A percentile compares a stretch with the other conserved stretches of the same genome.
These are phyloP conservation scores for Galendromus occidentalis DNA, from an alignment of 1,140 invertebrate species.

Conservation along the genomic window DNA sequence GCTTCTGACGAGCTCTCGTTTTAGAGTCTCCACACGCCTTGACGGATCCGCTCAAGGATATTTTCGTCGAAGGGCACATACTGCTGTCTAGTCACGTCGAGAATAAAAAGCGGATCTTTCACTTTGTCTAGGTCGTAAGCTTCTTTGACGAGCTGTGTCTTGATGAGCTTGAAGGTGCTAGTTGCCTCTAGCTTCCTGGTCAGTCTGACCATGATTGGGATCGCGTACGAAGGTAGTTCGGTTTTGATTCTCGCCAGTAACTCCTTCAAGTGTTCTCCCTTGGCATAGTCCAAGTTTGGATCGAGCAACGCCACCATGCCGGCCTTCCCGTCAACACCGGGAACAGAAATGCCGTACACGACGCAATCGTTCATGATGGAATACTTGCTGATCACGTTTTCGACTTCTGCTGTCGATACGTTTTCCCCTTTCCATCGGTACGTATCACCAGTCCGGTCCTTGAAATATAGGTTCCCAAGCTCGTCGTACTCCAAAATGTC, in stretches of 20 bases:
- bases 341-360: conserved; percentile 62
- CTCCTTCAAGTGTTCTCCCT: conserved; percentile 42
- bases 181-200: conserved; percentile 64
- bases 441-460: conserved; percentile 83
- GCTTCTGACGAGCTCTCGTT: too few relatives aligned
- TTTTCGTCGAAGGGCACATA: conserved; percentile 42
- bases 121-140: conserved; percentile 60
- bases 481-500: conserved; percentile 80
- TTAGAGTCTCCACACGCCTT: conserved; percentile 10
- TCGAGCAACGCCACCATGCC: conserved; percentile 91
- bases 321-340: conserved; percentile 65
- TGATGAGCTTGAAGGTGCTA: conserved; percentile 86
- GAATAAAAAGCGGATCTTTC: conserved; percentile 26
- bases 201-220: conserved; percentile 67
- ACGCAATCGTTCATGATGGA: conserved; percentile 68
- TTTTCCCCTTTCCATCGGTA: conserved; percentile 74
- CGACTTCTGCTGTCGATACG: conserved; percentile 91
- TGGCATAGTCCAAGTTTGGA: conserved; percentile 35
- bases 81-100: conserved; percentile 31
- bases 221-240: conserved; percentile 61
- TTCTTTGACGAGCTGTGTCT: conserved; percentile 69
- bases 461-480: conserved; percentile 82
- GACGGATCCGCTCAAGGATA: conserved; percentile 32
- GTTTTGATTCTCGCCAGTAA: conserved; percentile 23
- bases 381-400: conserved; percentile 69